Conservation (phyloP, 2,888 invertebrate genomes). For the Itoplectis maculator region DNA sequence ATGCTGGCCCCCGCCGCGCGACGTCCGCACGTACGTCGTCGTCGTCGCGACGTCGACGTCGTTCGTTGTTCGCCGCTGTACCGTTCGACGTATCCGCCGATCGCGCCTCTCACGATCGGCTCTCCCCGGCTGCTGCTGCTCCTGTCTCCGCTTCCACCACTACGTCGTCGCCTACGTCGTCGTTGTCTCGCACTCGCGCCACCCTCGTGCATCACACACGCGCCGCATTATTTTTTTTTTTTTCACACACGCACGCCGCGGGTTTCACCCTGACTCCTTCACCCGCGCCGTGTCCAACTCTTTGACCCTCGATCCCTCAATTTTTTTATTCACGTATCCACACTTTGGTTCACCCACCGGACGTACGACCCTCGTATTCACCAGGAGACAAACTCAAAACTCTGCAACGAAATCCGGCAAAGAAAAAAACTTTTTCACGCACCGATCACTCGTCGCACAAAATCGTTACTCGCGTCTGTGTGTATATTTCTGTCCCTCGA, state of each 20-base stretch:
- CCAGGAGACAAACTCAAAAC: neutral
- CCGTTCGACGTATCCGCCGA: neutral
- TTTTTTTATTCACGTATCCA: neutral
- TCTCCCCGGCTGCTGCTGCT: slow-evolving; percentile 22
- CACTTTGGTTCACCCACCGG: neutral
- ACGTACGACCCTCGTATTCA: neutral
- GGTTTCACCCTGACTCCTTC: slow-evolving; percentile 19
- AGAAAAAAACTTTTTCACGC: slow-evolving; percentile 18
- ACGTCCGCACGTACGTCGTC: neutral
- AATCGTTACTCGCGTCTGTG: neutral
- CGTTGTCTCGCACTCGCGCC: slow-evolving; percentile 54
- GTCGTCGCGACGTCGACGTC: neutral
- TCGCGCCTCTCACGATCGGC: slow-evolving; percentile 5
- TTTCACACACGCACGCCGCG: slow-evolving; percentile 66
- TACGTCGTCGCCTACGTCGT: slow-evolving; percentile 39
- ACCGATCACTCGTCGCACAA: slow-evolving; percentile 21
- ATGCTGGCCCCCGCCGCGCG: no score
- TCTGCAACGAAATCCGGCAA: no score
- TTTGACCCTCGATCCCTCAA: neutral
- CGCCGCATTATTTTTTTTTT: slow-evolving; percentile 48
- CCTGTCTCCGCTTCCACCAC: slow-evolving; percentile 38
- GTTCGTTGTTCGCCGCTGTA: neutral
- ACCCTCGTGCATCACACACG: slow-evolving; percentile 66
- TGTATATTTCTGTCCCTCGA: no score
- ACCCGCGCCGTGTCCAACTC: no score